phyloP scores from a whole-genome alignment of 2,888 invertebrate genomes.

The Bimastos eiseni region DNA sequence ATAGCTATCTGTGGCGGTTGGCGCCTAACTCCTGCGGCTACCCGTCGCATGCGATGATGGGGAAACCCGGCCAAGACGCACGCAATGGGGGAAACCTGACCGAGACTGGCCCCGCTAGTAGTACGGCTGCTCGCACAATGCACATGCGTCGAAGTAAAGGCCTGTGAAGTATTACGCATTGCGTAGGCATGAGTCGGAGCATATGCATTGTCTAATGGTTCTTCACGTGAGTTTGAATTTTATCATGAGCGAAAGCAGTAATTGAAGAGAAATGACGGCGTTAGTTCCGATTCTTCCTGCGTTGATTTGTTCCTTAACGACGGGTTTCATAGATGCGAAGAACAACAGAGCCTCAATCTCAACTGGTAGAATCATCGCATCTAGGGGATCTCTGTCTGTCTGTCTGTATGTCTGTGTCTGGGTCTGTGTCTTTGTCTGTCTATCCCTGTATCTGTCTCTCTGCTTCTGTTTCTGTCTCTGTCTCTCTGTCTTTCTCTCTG shows the following conservation, averaged over 20 bases:
- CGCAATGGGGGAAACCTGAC: not conserved
- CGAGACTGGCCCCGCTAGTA: no score
- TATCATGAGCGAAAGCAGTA: not conserved
- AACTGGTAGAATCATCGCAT: not conserved
- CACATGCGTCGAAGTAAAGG: not conserved
- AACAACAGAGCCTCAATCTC: not conserved
- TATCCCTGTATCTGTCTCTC: no score
- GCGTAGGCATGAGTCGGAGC: not conserved
- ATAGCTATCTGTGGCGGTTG: not conserved
- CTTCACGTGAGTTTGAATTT: not conserved
- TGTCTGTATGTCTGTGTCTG: no score
- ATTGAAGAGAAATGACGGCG: not conserved
- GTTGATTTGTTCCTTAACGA: not conserved
- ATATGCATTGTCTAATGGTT: not conserved
- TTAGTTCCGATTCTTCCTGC: not conserved
- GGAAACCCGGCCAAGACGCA: not conserved
- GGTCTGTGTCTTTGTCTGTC: no score
- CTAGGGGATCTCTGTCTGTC: no score
- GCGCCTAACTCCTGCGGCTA: not conserved
- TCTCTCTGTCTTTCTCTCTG: no score
- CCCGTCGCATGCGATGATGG: not conserved
- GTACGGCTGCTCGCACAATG: not conserved
- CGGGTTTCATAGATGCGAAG: not conserved
- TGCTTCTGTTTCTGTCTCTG: no score
- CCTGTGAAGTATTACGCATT: not conserved